These are phyloP conservation scores for Nebria salina DNA, from an alignment of 2,888 invertebrate genomes.

Conservation along the genomic window DNA sequence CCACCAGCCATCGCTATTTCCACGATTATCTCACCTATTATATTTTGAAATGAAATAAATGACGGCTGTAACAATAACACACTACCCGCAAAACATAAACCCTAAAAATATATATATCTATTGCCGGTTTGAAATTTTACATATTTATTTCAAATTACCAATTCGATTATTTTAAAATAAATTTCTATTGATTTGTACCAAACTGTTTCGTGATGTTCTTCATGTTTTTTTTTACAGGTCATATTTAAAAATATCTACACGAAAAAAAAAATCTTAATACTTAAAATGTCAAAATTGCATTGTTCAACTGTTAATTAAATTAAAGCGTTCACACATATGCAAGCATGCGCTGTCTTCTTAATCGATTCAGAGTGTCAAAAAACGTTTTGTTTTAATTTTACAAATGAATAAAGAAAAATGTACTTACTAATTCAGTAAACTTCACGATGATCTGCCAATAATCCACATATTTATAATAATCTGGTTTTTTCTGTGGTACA, in stretches of 20 bases:
- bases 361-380: too few species aligned
- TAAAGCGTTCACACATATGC: too few species aligned
- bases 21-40: background rate
- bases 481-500: slow-evolving; percentile 53
- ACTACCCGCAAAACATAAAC: background rate
- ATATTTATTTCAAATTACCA: background rate
- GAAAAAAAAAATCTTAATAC: background rate
- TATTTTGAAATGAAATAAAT: background rate
- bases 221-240: background rate
- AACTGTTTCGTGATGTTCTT: background rate
- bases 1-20: background rate
- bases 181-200: background rate
- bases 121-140: too few species aligned
- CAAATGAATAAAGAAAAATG: background rate
- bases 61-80: background rate
- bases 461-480: slow-evolving; percentile 56
- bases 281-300: background rate
- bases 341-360: too few species aligned
- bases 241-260: background rate
- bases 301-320: background rate
- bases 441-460: slow-evolving; percentile 71
- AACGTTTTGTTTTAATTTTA: background rate
- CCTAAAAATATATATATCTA: background rate
- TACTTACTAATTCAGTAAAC: slow-evolving; percentile 71
- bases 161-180: background rate